phyloP scores from a whole-genome alignment of 2,888 invertebrate genomes.

The Helobdella robusta region DNA sequence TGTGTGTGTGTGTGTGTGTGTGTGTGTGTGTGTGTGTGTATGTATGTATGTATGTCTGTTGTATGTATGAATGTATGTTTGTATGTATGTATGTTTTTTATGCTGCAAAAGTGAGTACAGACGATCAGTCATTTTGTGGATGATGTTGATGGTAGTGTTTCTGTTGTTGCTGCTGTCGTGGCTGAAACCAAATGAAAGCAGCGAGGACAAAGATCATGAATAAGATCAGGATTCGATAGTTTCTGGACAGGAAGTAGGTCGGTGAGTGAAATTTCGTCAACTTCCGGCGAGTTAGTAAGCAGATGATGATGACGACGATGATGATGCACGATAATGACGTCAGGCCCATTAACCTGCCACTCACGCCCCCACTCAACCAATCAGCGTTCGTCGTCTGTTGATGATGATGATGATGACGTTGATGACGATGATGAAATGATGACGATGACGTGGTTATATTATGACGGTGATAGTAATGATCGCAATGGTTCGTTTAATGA shows the following conservation, averaged over 20 bases:
- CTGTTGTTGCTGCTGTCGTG: too few species aligned
- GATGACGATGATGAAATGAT: not conserved
- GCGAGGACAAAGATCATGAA: constrained; percentile 7
- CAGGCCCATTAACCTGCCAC: not conserved
- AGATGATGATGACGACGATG: constrained; percentile 14
- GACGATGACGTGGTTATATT: not conserved
- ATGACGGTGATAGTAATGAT: not conserved
- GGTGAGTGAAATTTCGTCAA: not conserved
- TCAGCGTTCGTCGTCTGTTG: not conserved
- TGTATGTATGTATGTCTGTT: too few species aligned
- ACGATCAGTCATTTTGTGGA: too few species aligned
- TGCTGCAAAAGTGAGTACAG: too few species aligned
- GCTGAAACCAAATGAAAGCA: not conserved
- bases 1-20: too few species aligned
- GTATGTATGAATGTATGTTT: too few species aligned
- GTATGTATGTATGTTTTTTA: too few species aligned
- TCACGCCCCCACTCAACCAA: too few species aligned
- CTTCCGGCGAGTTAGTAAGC: constrained; percentile 5
- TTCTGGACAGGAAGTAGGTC: constrained; percentile 15
- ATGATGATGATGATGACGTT: too few species aligned
- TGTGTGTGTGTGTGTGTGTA: too few species aligned
- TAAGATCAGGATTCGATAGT: constrained; percentile 11
- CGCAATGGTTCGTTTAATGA: constrained; percentile 1
- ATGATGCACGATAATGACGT: constrained; percentile 10
- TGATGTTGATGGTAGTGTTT: too few species aligned